Base-by-base conservation (phyloP, 2,888 invertebrate genomes). In the Oeneis ivallda region DNA sequence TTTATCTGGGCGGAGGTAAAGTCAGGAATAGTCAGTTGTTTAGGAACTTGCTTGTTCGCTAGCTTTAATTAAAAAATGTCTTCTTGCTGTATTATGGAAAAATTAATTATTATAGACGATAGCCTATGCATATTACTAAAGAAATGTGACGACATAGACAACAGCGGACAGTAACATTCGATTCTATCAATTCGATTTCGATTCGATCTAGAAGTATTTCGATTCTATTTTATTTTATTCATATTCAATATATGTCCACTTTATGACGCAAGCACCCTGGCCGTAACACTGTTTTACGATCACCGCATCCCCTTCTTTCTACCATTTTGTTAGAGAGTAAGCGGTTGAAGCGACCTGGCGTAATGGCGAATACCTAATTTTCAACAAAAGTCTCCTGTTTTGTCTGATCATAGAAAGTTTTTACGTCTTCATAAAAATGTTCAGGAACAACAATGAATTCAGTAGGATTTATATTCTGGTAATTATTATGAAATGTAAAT, bases 211-310 rank as follows among this genome's bases (percentile, higher is more conserved):
- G 71, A 69, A 70, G 72, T 76, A 78, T 80, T 82, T 82, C 80
- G 80, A 83, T 81, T 82, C 81, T 80, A 84, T 68, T 66, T 59
- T 64, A 64, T 62, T 66, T 58, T 64, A 59, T 64, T 64, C 57
- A 62, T 64, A 59, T 64, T 64, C 57, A 62, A 66, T 79, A 78
- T 79, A 77, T 77, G 76, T 79, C 78, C 75, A 74, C 77, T 88
- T 90, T 90, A 90, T 83, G 83, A 76, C 81, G 73, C 75, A 70
- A 76, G 79, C 86, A 86, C 83, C 84, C 84, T 79, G 85, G 81
- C 79, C 74, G 78, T 81, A 80, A 82, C 82, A 76, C 73, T 75
- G 75, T 75, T 90, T 91, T 90, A 89, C 85, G 89, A 88, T 69
- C 79, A 72, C 76, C 75, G 75, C 83, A 83, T 83, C 83, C 81